Base-by-base conservation (phyloP, 2,888 invertebrate genomes). In the Drosophila formosana region DNA sequence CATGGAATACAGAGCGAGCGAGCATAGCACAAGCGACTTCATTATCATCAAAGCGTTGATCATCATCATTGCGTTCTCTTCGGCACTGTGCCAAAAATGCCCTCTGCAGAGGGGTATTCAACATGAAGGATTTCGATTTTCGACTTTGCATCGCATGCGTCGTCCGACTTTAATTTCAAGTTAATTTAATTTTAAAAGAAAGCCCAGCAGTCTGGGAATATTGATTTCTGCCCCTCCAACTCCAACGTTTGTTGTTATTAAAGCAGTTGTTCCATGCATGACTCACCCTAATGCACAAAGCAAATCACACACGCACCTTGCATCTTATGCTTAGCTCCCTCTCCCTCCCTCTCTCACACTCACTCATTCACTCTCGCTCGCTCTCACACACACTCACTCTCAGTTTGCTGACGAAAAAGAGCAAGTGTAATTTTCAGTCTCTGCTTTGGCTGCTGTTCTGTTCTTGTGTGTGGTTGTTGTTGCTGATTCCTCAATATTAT, bases 271-370 rank as follows among this genome's bases (percentile, higher is more conserved):
- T 55, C 47, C 74, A 39, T 51, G 66, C 83, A 68, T 83, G 86
- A 83, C 64, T 86, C 81, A 88, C 88, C 86, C 86, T 77, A 82
- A 63, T 74, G 72, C 69, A 79, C 52, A 63, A 53, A 60, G 79
- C 70, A 66, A 70, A 61, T 34, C 71, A 41, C 71, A 41, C 39
- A 70, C 76, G 76, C 76, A 76, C 66, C 70, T 66, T 66, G 71
- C 66, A 79, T 75, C 68, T 72, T 45, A 26, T 46, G 62, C 52
- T 57, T 56, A 57, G 61, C 39, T 56, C 26, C 53, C 39, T 18
- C 23, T 25, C 34, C 7, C 34, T 23, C 18, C 18, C 11, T 37
- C 37, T 37, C 34, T 37, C 34, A 11, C 34, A 11, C 34, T 37
- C 32, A 32, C 18, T 18, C 18, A 18, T 18, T 1, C 18, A 30